Evolutionary conservation across 2,888 invertebrate species (phyloP), one percentile per base, ranked within the genome.

Genomic region (Dendrolimus pini): DNA sequence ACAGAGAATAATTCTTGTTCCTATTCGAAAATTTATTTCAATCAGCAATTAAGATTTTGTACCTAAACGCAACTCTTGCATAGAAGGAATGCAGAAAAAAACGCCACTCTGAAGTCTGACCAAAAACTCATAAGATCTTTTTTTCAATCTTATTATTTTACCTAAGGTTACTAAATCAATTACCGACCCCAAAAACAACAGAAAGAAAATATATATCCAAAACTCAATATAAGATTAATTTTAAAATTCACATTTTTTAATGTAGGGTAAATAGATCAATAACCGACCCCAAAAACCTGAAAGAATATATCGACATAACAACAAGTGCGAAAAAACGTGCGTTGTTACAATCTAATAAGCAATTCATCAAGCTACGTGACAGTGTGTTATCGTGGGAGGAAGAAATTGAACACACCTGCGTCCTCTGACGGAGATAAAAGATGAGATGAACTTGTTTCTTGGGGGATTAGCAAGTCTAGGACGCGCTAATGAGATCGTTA

Each of bases 291-390:
- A 78, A 77, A 78, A 75, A 74, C 68, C 59, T 30, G 6, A 60
- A 65, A 64, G 66, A 66, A 67, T 64, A 70, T 80, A 82, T 79
- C 73, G 78, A 75, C 67, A 70, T 66, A 72, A 78, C 79, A 79
- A 80, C 76, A 78, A 78, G 75, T 69, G 71, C 75, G 77, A 78
- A 47, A 80, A 80, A 74, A 74, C 62, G 69, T 70, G 72, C 74
- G 72, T 59, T 74, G 74, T 74, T 73, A 82, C 83, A 82, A 83
- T 82, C 82, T 85, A 85, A 86, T 85, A 83, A 83, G 83, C 84
- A 82, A 87, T 87, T 88, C 86, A 88, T 88, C 87, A 88, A 74
- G 74, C 63, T 75, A 78, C 81, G 83, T 85, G 86, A 87, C 85
- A 84, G 83, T 82, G 70, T 77, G 75, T 84, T 84, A 84, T 78